Evolutionary conservation across 1,140 invertebrate species (phyloP), one percentile per base, ranked within the genome.

Genomic region (Euura lappo): DNA sequence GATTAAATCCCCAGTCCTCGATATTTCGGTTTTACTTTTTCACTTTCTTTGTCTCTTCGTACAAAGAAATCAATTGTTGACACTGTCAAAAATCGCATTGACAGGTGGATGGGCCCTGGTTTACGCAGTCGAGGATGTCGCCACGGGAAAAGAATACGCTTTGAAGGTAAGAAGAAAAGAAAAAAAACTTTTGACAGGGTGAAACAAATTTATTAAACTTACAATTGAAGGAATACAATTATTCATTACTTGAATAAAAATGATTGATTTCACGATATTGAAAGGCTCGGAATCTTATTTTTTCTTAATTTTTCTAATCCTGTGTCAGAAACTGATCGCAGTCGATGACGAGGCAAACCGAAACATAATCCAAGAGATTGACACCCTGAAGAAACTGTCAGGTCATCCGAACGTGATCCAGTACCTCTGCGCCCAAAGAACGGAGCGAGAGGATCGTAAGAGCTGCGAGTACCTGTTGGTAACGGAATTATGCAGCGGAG

Each of bases 101-200:
- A 78, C 87, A 98, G 97, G 97, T 91, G 96, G 96, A 79, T 98
- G 96, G 92, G 96, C 96, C 68, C 94, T 96, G 90, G 96, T 98
- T 69, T 98, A 95, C 90, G 93, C 96, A 75, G 96, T 95, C 77
- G 95, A 97, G 91, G 96, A 98, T 90, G 85, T 94, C 72, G 90
- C 92, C 72, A 92, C 91, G 76, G 94, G 95, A 72, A 95, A 95
- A 78, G 95, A 97, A 81, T 98, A 96, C 91, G 96, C 97, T 79
- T 89, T 98, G 74, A 96, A 96, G 88, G 92, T 93, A 80, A 83
- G 0, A 28, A 28, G n/a, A n/a, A n/a, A n/a, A n/a, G n/a, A 28
- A 28, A 28, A 28, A 28, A 28, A 28, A 28, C 28, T 28, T 28
- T 28, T 28, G 28, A 28, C 28, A 28, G 28, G 0, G 28, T 28